These are phyloP conservation scores for Harpagoxenus sublaevis DNA, from an alignment of 2,888 invertebrate species.

Conservation along the genomic window DNA sequence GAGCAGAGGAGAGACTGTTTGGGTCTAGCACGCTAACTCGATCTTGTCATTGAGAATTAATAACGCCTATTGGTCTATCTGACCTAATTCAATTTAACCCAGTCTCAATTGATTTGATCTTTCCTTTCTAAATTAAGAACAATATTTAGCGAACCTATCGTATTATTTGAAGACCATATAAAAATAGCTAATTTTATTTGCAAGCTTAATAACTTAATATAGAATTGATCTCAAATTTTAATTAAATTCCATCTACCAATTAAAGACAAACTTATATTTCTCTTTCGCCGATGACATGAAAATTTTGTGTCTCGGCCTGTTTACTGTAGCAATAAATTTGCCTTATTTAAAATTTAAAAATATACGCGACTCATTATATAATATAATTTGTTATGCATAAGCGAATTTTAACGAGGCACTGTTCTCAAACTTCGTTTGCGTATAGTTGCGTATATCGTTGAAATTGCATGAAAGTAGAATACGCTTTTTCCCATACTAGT, in stretches of 20 bases:
- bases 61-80: background rate
- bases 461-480: constrained; percentile 20
- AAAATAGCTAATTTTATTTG: background rate
- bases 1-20: background rate
- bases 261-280: background rate
- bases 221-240: background rate
- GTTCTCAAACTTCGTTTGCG: constrained; percentile 26
- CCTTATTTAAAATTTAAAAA: constrained; percentile 35
- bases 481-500: background rate
- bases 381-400: constrained; percentile 29
- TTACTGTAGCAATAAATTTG: background rate
- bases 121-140: background rate
- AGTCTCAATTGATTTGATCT: background rate
- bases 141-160: constrained; percentile 4
- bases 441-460: background rate
- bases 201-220: background rate
- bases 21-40: background rate
- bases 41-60: constrained; percentile 8
- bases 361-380: background rate
- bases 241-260: background rate
- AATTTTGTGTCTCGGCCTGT: background rate
- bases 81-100: constrained; percentile 6
- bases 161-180: background rate
- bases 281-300: background rate
- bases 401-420: constrained; percentile 27